Percentiles rank a stretch among this genome's conserved stretches.
Evolutionary conservation across 2,797 vertebrate genomes (phyloP).

Genomic region (Coracias cyanogaster): DNA sequence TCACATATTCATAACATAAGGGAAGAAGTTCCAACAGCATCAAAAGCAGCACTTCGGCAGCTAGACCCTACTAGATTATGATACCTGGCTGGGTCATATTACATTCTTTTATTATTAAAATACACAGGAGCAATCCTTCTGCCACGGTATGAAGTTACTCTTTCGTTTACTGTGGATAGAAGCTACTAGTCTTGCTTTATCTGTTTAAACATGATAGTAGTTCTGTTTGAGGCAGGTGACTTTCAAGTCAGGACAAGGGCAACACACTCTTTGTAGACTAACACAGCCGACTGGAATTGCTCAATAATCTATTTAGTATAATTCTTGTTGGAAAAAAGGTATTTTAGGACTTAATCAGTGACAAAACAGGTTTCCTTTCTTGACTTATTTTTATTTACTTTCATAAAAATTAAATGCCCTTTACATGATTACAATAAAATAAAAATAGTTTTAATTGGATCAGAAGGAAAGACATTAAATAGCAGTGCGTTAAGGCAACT

Average conservation of each 20-base stretch:
- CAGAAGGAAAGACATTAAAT: neutral
- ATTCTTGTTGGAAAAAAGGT: neutral
- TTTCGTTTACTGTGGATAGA: neutral
- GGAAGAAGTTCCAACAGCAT: neutral
- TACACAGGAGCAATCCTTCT: neutral
- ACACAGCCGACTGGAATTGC: neutral
- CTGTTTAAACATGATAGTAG: neutral
- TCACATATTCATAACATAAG: neutral
- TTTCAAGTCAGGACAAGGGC: neutral
- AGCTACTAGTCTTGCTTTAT: neutral
- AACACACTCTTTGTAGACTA: neutral
- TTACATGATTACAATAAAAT: neutral
- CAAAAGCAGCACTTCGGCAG: neutral
- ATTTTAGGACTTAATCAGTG: neutral
- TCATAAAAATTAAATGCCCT: neutral
- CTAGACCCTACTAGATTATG: neutral
- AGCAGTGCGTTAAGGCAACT: neutral
- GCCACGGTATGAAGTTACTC: neutral
- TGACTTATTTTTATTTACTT: neutral
- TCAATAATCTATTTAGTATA: neutral
- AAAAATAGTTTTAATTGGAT: neutral
- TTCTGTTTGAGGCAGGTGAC: neutral
- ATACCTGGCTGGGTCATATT: neutral
- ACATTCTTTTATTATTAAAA: slow-evolving; percentile 53
- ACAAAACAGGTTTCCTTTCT: neutral